Conservation (phyloP, 2,888 invertebrate species). For the Sepiola atlantica region DNA sequence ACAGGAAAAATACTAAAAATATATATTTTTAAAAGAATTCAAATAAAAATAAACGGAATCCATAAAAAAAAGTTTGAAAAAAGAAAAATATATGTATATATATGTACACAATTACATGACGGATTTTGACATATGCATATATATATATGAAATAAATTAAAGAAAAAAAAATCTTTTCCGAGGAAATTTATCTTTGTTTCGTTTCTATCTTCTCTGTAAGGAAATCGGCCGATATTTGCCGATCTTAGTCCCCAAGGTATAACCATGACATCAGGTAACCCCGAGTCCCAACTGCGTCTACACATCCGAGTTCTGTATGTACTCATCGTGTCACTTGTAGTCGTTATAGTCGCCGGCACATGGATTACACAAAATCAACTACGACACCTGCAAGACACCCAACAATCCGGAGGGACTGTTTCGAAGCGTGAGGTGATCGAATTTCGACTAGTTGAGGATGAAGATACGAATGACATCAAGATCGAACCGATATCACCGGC, state of each 20-base stretch:
- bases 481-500: constrained; percentile 36
- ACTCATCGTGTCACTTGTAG: neutral
- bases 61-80: no score
- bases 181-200: neutral
- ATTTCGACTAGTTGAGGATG: constrained; percentile 40
- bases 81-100: neutral
- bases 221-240: neutral
- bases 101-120: neutral
- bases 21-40: neutral
- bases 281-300: constrained; percentile 39
- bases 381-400: neutral
- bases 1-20: neutral
- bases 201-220: neutral
- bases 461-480: neutral
- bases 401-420: neutral
- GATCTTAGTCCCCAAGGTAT: neutral
- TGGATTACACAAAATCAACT: constrained; percentile 45
- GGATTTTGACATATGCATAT: neutral
- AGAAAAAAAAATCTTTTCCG: neutral
- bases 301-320: constrained; percentile 35
- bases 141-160: neutral
- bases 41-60: neutral
- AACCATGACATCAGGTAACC: neutral
- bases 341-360: neutral
- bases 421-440: constrained; percentile 40